Evolutionary conservation across 1,140 invertebrate genomes (phyloP).

Genomic region (Phthorimaea operculella): DNA sequence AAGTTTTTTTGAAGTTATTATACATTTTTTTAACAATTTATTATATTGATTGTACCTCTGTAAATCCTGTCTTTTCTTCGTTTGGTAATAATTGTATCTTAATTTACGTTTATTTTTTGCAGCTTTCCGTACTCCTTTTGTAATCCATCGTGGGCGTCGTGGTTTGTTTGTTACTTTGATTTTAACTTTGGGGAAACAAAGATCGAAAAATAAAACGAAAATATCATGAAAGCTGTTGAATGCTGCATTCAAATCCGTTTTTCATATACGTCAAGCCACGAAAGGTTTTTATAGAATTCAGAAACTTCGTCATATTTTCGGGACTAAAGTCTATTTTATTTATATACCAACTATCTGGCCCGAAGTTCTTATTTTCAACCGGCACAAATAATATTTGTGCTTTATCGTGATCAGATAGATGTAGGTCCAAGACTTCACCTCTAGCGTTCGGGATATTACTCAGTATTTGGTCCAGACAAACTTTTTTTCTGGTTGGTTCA

Average conservation of each 20-base stretch:
- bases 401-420: constrained; percentile 20
- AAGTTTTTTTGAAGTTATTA: background rate
- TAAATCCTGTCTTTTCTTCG: no score
- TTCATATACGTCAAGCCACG: background rate
- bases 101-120: no score
- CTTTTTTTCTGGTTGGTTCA: constrained; percentile 8
- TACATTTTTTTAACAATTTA: no score
- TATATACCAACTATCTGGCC: background rate
- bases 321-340: constrained; percentile 9
- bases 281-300: constrained; percentile 3
- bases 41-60: no score
- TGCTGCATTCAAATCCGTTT: constrained; percentile 9
- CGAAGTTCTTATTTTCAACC: background rate
- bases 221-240: constrained; percentile 14
- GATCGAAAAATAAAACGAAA: constrained; percentile 12
- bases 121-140: no score
- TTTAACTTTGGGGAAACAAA: background rate
- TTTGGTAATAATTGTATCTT: no score
- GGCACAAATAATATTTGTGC: background rate
- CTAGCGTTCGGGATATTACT: constrained; percentile 11
- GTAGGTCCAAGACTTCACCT: constrained; percentile 8
- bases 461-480: constrained; percentile 15
- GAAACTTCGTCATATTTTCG: constrained; percentile 12
- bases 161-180: no score
- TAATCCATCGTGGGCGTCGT: no score